Base-by-base conservation (phyloP, 2,888 invertebrate species). In the Reticulitermes lucifugus region DNA sequence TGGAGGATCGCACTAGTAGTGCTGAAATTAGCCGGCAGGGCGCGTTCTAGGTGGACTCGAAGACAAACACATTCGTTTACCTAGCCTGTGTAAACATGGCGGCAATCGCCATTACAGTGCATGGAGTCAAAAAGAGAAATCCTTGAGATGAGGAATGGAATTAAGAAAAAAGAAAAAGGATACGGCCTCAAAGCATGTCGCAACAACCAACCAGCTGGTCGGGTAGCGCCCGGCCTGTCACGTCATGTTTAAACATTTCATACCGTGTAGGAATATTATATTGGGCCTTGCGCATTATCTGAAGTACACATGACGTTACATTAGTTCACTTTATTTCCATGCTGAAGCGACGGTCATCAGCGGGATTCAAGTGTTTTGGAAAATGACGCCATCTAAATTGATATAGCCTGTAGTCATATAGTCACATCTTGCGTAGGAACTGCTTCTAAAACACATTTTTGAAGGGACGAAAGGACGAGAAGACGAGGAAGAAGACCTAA, bases 21-120 rank as follows among this genome's bases (percentile, higher is more conserved):
- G 79, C 51, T 79, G 79, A 79, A 79, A 79, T 79, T 51, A 79
- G 55, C 25, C 55, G 79, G 79, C 25, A n/a, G 65, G 65, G 65
- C 25, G 65, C 65, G 65, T 65, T 65, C 65, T 65, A 65, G n/a
- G n/a, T 65, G 25, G 65, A 65, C 65, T 65, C 9, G 25, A 65
- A 65, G 65, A 65, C 65, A 65, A 65, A 65, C 65, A 65, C 65
- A 14, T 14, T 65, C 65, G 25, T 65, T 65, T 65, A 65, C 65
- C 65, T 25, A 65, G 65, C n/a, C 65, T 25, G 25, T 65, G 65
- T n/a, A 65, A n/a, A 65, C 65, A 65, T n/a, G 25, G 65, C 65
- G 65, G 65, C 65, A 65, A 65, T 65, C 65, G 65, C 65, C 14
- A 65, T 65, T 65, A 65, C 65, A 25, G n/a, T 12, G n/a, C n/a